Evolutionary conservation across 2,113 vertebrate genomes (phyloP).

Genomic region (Callipepla squamata): DNA sequence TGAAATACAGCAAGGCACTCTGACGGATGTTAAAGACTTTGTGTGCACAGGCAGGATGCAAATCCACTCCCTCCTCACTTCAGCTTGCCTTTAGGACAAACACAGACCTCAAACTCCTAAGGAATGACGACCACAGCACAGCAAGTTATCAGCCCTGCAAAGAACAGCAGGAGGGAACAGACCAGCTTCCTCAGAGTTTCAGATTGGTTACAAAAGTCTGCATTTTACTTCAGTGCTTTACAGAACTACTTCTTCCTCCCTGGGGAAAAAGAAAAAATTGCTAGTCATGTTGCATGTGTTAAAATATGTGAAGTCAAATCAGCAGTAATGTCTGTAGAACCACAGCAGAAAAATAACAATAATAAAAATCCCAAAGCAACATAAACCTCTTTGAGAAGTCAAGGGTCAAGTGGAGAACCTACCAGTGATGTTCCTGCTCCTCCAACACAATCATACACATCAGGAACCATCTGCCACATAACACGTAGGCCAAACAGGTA

Average conservation of each 20-base stretch:
- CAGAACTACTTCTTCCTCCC: constrained; percentile 37
- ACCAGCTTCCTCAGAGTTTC: constrained; percentile 3
- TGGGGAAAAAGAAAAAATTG: neutral
- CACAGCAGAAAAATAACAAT: neutral
- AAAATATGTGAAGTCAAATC: constrained; percentile 29
- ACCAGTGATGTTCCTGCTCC: neutral
- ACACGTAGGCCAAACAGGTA: neutral
- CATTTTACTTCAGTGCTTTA: constrained; percentile 66
- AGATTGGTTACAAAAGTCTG: neutral
- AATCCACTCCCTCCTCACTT: neutral
- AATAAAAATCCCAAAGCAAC: constrained; percentile 42
- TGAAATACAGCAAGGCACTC: constrained; percentile 65
- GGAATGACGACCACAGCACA: neutral
- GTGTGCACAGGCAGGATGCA: constrained; percentile 1
- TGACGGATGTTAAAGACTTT: neutral
- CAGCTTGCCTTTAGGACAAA: neutral
- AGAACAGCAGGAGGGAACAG: constrained; percentile 41
- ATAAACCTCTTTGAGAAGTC: constrained; percentile 8
- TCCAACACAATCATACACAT: neutral
- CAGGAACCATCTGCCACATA: neutral
- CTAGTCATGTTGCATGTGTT: neutral
- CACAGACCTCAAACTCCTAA: neutral
- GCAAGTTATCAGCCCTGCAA: neutral
- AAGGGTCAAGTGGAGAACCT: neutral
- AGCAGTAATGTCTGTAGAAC: constrained; percentile 34